Percentiles rank a stretch among this genome's conserved stretches.
Evolutionary conservation across 2,888 invertebrate species (phyloP).

Genomic region (Drosophila meridionalis): DNA sequence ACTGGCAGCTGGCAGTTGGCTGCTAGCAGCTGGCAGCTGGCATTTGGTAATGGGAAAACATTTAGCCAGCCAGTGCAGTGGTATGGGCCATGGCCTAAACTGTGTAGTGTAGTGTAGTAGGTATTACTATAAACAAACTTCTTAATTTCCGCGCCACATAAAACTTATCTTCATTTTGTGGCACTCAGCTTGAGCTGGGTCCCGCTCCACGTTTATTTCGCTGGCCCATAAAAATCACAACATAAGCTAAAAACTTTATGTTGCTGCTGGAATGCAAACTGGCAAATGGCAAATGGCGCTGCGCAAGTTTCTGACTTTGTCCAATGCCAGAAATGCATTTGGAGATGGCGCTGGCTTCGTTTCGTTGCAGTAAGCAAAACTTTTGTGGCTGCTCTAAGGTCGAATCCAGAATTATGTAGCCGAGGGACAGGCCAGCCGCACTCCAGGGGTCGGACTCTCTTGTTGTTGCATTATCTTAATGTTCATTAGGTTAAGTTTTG

Average conservation of each 20-base stretch:
- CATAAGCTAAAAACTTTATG: conserved; percentile 80
- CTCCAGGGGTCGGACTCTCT: conserved; percentile 16
- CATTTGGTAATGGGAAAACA: conserved; percentile 5
- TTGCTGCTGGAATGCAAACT: conserved; percentile 70
- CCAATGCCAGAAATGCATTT: conserved; percentile 64
- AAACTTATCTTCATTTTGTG: conserved; percentile 76
- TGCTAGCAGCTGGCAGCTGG: background rate
- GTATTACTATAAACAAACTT: conserved; percentile 68
- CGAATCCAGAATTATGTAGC: conserved; percentile 71
- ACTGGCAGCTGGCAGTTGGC: conserved; percentile 3
- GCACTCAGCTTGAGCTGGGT: conserved; percentile 42
- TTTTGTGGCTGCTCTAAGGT: conserved; percentile 72
- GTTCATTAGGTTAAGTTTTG: conserved; percentile 82
- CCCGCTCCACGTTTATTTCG: conserved; percentile 4
- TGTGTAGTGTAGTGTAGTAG: conserved; percentile 16
- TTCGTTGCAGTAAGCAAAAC: conserved; percentile 62
- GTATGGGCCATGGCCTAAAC: conserved; percentile 35
- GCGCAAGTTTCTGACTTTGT: conserved; percentile 69
- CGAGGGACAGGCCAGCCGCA: conserved; percentile 29
- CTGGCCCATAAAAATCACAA: conserved; percentile 76
- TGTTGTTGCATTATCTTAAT: conserved; percentile 81
- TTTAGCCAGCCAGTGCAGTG: background rate
- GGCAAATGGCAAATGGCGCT: conserved; percentile 78
- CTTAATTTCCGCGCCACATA: conserved; percentile 81
- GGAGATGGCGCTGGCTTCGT: conserved; percentile 18